These are phyloP conservation scores for Acromyrmex heyeri DNA, from an alignment of 1,140 invertebrate genomes.

Conservation along the genomic window DNA sequence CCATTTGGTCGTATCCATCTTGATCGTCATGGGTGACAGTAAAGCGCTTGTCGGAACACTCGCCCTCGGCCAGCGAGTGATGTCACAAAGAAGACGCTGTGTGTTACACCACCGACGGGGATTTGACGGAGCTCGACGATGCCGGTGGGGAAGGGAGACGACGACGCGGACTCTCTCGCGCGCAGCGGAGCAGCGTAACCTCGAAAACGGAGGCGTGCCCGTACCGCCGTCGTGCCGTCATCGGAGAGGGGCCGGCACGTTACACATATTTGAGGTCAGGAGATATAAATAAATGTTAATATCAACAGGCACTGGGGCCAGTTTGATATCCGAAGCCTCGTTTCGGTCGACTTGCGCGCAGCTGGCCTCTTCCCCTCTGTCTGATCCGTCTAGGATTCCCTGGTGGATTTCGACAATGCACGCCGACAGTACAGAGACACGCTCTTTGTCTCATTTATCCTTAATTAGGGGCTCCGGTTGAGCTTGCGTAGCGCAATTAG, in stretches of 20 bases:
- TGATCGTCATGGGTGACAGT: slow-evolving; percentile 13
- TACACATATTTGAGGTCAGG: slow-evolving; percentile 82
- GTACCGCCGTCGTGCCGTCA: slow-evolving; percentile 48
- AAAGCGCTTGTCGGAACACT: neutral
- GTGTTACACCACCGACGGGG: slow-evolving; percentile 57
- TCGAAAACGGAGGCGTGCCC: slow-evolving; percentile 77
- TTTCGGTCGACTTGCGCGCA: slow-evolving; percentile 66
- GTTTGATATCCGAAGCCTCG: slow-evolving; percentile 78
- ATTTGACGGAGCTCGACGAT: slow-evolving; percentile 71
- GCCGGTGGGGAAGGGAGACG: neutral
- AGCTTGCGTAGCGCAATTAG: slow-evolving; percentile 30
- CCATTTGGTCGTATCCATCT: neutral
- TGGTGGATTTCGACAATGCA: slow-evolving; percentile 9
- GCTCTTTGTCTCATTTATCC: slow-evolving; percentile 4
- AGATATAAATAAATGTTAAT: slow-evolving; percentile 85
- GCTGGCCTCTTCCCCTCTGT: slow-evolving; percentile 57
- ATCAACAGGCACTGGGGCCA: slow-evolving; percentile 78
- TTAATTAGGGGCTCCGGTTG: slow-evolving; percentile 8
- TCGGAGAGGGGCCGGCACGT: slow-evolving; percentile 73
- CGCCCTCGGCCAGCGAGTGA: slow-evolving; percentile 28
- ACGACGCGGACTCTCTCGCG: slow-evolving; percentile 9
- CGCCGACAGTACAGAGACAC: neutral
- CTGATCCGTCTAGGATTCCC: slow-evolving; percentile 38
- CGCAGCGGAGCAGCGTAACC: slow-evolving; percentile 64
- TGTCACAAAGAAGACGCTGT: slow-evolving; percentile 59